Evolutionary conservation across 2,113 vertebrate genomes (phyloP).

Genomic region (Labeo catla): DNA sequence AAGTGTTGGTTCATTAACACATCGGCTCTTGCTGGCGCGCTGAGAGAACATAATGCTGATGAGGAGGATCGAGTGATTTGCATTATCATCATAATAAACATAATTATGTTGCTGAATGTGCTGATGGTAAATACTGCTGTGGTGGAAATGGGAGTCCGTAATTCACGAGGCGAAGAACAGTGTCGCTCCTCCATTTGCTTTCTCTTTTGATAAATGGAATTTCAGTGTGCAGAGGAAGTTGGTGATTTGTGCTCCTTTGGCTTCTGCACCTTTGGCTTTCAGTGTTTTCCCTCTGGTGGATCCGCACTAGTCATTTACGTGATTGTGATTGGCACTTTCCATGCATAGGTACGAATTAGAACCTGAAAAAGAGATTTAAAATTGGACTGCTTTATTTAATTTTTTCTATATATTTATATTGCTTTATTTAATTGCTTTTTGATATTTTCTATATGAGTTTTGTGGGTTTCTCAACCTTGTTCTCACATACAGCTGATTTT

Average conservation of each 20-base stretch:
- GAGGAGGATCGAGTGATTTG: constrained; percentile 29
- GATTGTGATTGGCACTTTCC: neutral
- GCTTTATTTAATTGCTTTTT: neutral
- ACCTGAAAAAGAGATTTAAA: neutral
- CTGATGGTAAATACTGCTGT: constrained; percentile 28
- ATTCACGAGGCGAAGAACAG: constrained; percentile 32
- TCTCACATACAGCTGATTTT: neutral
- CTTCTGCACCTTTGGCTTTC: neutral
- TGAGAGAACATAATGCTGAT: constrained; percentile 47
- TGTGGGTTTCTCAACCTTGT: neutral
- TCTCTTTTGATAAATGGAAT: neutral
- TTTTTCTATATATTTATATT: neutral
- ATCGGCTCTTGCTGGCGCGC: constrained; percentile 14
- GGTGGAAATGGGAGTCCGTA: constrained; percentile 24
- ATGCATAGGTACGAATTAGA: neutral
- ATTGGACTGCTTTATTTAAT: neutral
- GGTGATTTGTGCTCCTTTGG: neutral
- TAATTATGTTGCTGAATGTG: constrained; percentile 45
- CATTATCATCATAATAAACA: constrained; percentile 40
- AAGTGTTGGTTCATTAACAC: constrained; percentile 49
- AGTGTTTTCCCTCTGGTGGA: neutral
- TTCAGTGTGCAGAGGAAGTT: neutral
- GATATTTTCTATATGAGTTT: neutral
- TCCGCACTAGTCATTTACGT: neutral
- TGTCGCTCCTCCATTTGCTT: neutral